Evolutionary conservation across 2,888 invertebrate genomes (phyloP).

Genomic region (Agrochola macilenta): DNA sequence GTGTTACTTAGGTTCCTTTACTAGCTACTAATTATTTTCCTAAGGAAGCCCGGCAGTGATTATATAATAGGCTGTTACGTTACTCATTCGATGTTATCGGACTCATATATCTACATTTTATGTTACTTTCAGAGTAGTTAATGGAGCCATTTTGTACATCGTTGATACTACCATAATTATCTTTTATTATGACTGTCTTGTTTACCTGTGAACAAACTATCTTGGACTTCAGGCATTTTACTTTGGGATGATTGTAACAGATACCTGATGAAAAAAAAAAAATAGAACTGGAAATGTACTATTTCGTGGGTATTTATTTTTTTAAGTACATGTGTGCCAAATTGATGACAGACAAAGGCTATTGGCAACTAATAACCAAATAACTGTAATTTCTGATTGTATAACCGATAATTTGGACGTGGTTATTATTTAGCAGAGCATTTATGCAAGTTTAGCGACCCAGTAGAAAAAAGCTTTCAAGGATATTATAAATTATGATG

Average conservation of each 20-base stretch:
- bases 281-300: background rate
- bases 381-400: constrained; percentile 20
- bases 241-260: background rate
- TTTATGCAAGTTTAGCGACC: constrained; percentile 24
- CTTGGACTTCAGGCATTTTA: background rate
- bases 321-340: background rate
- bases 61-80: constrained; percentile 29
- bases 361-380: constrained; percentile 18
- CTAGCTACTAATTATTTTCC: constrained; percentile 8
- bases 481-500: constrained; percentile 29
- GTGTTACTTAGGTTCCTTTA: constrained; percentile 13
- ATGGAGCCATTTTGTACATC: constrained; percentile 18
- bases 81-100: constrained; percentile 26
- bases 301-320: background rate
- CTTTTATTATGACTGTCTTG: constrained; percentile 9
- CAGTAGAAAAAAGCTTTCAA: constrained; percentile 28
- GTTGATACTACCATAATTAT: constrained; percentile 18
- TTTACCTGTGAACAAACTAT: background rate
- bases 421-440: constrained; percentile 21
- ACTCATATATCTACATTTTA: constrained; percentile 31
- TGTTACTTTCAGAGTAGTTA: constrained; percentile 23
- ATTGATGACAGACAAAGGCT: constrained; percentile 12
- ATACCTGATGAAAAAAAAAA: background rate
- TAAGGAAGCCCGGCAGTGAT: constrained; percentile 6
- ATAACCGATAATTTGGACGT: constrained; percentile 24